Evolutionary conservation across 2,888 invertebrate species (phyloP).

Genomic region (Anthophora plumipes): DNA sequence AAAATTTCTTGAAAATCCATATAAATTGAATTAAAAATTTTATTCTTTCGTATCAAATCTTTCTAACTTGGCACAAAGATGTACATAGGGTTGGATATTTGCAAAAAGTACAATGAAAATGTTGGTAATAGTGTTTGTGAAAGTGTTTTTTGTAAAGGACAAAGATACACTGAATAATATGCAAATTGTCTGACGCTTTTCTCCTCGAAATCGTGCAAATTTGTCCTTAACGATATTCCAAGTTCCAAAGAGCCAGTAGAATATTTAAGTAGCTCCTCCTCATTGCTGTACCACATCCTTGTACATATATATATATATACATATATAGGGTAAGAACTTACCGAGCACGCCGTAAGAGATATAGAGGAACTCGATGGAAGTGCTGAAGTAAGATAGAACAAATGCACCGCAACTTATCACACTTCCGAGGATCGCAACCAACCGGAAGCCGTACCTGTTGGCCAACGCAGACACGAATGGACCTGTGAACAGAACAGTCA

Average conservation of each 20-base stretch:
- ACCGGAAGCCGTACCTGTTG: slow-evolving; percentile 96
- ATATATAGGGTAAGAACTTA: slow-evolving; percentile 64
- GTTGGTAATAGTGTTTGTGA: background rate
- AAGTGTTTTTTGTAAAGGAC: background rate
- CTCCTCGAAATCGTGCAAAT: background rate
- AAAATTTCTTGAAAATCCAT: no score
- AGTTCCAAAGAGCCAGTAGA: background rate
- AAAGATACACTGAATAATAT: background rate
- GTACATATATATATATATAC: no score
- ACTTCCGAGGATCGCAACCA: slow-evolving; percentile 94
- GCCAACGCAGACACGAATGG: slow-evolving; percentile 97
- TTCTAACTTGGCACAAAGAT: slow-evolving; percentile 1
- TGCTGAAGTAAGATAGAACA: slow-evolving; percentile 89
- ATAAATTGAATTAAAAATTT: no score
- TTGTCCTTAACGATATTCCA: background rate
- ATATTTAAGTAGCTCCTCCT: no score
- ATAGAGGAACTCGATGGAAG: slow-evolving; percentile 91
- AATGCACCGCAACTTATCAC: slow-evolving; percentile 90
- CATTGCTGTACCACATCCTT: background rate
- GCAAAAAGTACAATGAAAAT: background rate
- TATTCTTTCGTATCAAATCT: no score
- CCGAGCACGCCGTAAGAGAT: slow-evolving; percentile 93
- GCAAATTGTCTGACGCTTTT: background rate
- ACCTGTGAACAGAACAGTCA: slow-evolving; percentile 85
- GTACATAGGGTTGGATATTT: background rate